Evolutionary conservation across 1,140 invertebrate genomes (phyloP).

Genomic region (Nasonia vitripennis): DNA sequence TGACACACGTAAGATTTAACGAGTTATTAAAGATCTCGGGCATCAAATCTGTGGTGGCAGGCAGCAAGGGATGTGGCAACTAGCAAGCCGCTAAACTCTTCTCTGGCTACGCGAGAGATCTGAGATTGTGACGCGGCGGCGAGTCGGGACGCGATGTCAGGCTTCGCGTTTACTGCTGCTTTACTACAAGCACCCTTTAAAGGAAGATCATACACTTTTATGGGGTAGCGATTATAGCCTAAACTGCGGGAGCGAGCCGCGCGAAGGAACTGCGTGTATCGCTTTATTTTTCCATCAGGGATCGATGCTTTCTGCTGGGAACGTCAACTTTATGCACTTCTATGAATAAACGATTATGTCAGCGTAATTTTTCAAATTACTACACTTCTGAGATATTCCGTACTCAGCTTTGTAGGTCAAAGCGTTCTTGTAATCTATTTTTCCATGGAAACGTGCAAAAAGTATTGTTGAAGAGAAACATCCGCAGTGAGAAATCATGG

Average conservation of each 20-base stretch:
- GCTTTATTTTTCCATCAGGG: constrained; percentile 32
- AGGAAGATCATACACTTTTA: constrained; percentile 73
- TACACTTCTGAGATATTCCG: background rate
- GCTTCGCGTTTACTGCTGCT: constrained; percentile 68
- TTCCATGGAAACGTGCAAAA: background rate
- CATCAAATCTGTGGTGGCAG: constrained; percentile 18
- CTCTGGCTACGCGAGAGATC: constrained; percentile 49
- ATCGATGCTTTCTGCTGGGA: background rate
- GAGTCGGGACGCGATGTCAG: constrained; percentile 37
- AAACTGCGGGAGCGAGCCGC: constrained; percentile 57
- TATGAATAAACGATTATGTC: background rate
- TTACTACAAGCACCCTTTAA: constrained; percentile 72
- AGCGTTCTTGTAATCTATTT: constrained; percentile 3
- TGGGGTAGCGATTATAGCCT: constrained; percentile 71
- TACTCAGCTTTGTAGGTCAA: constrained; percentile 1
- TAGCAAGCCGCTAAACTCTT: constrained; percentile 33
- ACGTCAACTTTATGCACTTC: too few relatives aligned
- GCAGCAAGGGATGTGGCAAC: background rate
- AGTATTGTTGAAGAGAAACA: background rate
- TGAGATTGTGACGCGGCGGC: constrained; percentile 55
- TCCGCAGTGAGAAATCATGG: background rate
- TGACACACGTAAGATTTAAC: constrained; percentile 48
- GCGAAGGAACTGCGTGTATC: constrained; percentile 16
- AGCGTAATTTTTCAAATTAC: background rate
- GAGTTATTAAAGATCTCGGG: constrained; percentile 47